A percentile compares a stretch with the other conserved stretches of the same genome.
phyloP scores from a whole-genome alignment of 2,888 invertebrate genomes.

The Eueremaeus valkanovi region DNA sequence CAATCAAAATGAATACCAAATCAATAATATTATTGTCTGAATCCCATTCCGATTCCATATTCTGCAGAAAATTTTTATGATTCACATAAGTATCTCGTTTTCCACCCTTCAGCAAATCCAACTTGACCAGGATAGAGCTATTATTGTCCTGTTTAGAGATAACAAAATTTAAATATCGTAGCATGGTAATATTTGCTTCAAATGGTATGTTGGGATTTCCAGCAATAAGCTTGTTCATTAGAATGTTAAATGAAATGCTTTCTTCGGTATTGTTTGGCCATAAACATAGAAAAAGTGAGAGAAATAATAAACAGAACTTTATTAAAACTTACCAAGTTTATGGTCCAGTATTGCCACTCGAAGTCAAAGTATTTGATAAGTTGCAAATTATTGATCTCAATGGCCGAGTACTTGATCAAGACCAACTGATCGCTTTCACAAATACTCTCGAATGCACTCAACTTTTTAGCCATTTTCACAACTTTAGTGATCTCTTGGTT shows the following conservation, averaged over 20 bases:
- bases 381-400: conserved; percentile 90
- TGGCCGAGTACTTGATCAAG: conserved; percentile 84
- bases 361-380: conserved; percentile 88
- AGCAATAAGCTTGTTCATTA: too few species aligned
- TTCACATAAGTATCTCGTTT: conserved; percentile 78
- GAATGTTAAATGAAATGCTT: too few species aligned
- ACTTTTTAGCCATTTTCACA: conserved; percentile 60
- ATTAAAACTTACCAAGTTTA: conserved; percentile 1
- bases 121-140: conserved; percentile 56
- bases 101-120: conserved; percentile 83
- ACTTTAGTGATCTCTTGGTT: conserved; percentile 81
- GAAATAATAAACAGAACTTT: too few species aligned
- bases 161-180: too few species aligned
- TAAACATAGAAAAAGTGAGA: too few species aligned
- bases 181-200: too few species aligned
- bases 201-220: too few species aligned
- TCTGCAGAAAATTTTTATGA: conserved; percentile 75
- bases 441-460: conserved; percentile 79
- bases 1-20: conserved; percentile 5
- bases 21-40: conserved; percentile 70
- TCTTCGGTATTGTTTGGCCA: too few species aligned
- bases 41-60: conserved; percentile 79
- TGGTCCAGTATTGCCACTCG: conserved; percentile 80
- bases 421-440: conserved; percentile 89
- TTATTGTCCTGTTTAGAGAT: too few species aligned